A percentile compares a stretch with the other conserved stretches of the same genome.
Evolutionary conservation across 1,140 invertebrate genomes (phyloP).

Genomic region (Cydia amplana): DNA sequence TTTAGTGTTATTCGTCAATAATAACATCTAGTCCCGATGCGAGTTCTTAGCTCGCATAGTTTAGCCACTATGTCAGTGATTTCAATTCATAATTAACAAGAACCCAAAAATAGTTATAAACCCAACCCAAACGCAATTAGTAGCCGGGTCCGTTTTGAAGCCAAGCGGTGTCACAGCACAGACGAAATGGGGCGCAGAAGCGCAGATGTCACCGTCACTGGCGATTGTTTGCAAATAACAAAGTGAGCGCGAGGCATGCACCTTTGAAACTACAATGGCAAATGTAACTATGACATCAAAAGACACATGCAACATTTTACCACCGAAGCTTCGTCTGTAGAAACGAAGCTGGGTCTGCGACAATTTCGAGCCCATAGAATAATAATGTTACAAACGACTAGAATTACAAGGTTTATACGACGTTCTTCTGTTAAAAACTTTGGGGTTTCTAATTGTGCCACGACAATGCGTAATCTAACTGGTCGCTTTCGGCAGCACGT

Average conservation of each 20-base stretch:
- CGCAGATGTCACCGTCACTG: conserved; percentile 57
- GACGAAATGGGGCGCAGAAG: conserved; percentile 37
- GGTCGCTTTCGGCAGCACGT: conserved; percentile 68
- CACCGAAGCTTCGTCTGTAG: not conserved
- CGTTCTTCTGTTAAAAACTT: not conserved
- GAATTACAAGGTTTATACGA: not conserved
- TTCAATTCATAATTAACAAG: not conserved
- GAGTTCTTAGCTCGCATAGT: not conserved
- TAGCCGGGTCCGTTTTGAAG: conserved; percentile 46
- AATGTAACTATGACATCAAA: not conserved
- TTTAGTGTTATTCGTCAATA: not conserved
- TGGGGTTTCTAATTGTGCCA: conserved; percentile 71
- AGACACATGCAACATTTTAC: not conserved
- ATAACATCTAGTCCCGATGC: not conserved
- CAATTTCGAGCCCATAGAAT: not conserved
- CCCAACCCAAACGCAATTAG: conserved; percentile 52
- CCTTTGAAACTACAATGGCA: not conserved
- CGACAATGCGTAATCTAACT: conserved; percentile 77
- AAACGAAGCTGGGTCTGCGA: not conserved
- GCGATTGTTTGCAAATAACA: conserved; percentile 72
- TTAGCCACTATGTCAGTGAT: not conserved
- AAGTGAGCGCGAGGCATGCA: conserved; percentile 46
- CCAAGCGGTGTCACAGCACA: conserved; percentile 37
- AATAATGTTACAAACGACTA: conserved; percentile 1
- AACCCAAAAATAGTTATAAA: not conserved